phyloP scores from a whole-genome alignment of 2,113 vertebrate genomes.

The Varanus komodoensis region DNA sequence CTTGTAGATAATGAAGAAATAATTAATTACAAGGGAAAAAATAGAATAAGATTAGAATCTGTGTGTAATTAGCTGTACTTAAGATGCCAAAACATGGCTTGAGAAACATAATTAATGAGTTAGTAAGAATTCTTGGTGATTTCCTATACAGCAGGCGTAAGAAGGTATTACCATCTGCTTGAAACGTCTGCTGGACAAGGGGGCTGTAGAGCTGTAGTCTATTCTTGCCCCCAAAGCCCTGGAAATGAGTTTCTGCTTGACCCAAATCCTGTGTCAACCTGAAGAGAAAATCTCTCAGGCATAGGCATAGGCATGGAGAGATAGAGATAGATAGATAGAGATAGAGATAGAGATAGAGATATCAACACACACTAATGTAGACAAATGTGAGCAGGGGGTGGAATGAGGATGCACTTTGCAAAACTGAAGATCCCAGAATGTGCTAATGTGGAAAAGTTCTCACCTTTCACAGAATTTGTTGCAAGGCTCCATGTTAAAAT shows the following conservation, averaged over 20 bases:
- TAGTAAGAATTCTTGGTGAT: slow-evolving; percentile 64
- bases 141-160: slow-evolving; percentile 58
- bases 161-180: slow-evolving; percentile 66
- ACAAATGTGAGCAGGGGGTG: not conserved
- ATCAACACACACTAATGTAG: not conserved
- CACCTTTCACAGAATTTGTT: slow-evolving; percentile 50
- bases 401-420: not conserved
- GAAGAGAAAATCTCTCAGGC: slow-evolving; percentile 6
- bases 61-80: slow-evolving; percentile 74
- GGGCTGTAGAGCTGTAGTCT: slow-evolving; percentile 37
- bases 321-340: not conserved
- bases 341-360: too few species aligned
- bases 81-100: slow-evolving; percentile 70
- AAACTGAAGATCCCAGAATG: not conserved
- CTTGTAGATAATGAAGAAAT: slow-evolving; percentile 76
- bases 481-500: slow-evolving; percentile 12
- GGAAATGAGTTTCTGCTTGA: slow-evolving; percentile 53
- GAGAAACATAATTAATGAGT: slow-evolving; percentile 73
- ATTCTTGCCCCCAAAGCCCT: slow-evolving; percentile 52
- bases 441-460: slow-evolving; percentile 2
- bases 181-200: slow-evolving; percentile 50
- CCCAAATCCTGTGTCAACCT: slow-evolving; percentile 60
- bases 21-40: slow-evolving; percentile 69
- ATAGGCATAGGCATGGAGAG: too few species aligned
- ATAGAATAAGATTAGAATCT: slow-evolving; percentile 73